These are phyloP conservation scores for Sphyrna mokarran DNA, from an alignment of 2,113 vertebrate species.

Conservation along the genomic window DNA sequence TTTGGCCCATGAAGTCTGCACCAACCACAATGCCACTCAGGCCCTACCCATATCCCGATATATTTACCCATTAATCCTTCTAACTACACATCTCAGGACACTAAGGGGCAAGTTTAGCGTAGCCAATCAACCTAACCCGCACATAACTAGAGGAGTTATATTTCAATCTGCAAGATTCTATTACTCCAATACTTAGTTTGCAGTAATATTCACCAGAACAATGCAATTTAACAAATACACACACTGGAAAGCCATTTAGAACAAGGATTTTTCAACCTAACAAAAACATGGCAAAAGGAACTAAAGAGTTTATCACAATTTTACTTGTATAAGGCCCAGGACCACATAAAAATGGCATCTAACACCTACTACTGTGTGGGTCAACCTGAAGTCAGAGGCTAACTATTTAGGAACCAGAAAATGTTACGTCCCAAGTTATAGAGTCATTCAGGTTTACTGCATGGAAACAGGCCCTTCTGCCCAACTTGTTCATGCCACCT, in stretches of 20 bases:
- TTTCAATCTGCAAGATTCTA: not conserved
- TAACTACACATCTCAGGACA: no score
- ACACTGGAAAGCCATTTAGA: not conserved
- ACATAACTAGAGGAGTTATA: not conserved
- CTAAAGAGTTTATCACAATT: no score
- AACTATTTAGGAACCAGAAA: not conserved
- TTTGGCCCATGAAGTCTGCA: no score
- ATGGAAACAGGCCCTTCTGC: no score
- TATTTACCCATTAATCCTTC: no score
- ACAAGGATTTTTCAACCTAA: not conserved
- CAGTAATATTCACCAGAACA: not conserved
- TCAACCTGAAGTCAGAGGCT: not conserved
- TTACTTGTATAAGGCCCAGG: not conserved
- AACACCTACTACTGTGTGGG: not conserved
- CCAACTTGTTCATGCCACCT: no score
- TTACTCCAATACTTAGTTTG: not conserved
- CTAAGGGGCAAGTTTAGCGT: no score
- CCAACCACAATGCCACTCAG: no score
- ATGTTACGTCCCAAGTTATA: not conserved
- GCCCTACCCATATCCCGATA: no score
- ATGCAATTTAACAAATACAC: not conserved
- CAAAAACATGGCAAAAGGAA: not conserved
- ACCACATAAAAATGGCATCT: not conserved
- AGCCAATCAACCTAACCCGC: no score
- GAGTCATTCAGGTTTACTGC: no score